phyloP scores from a whole-genome alignment of 2,888 invertebrate genomes.

The Galeruca laticollis region DNA sequence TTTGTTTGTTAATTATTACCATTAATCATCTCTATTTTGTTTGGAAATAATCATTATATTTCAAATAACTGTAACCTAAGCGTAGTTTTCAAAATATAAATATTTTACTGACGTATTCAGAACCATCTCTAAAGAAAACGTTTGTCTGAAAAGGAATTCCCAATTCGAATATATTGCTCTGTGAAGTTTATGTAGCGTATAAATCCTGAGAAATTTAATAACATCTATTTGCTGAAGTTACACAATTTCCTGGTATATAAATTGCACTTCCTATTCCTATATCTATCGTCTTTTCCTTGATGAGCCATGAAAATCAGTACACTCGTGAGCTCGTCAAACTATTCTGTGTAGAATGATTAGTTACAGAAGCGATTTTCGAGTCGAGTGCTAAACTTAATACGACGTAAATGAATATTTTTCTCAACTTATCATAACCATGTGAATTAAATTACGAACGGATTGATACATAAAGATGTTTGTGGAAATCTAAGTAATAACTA shows the following conservation, averaged over 20 bases:
- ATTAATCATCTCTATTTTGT: no score
- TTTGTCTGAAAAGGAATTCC: background rate
- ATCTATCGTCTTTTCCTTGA: constrained; percentile 1
- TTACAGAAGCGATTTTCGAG: background rate
- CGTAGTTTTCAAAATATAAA: background rate
- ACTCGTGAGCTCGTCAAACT: background rate
- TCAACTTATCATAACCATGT: no score
- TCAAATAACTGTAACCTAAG: no score
- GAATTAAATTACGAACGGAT: no score
- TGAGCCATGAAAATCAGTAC: background rate
- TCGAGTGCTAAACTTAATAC: background rate
- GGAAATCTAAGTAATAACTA: no score
- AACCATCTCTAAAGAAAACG: no score
- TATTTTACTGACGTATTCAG: background rate
- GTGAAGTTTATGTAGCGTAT: constrained; percentile 3
- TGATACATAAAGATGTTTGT: no score
- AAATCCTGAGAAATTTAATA: constrained; percentile 10
- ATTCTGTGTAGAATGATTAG: constrained; percentile 1
- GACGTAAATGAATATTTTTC: background rate
- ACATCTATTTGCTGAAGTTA: background rate
- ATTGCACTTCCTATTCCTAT: constrained; percentile 3
- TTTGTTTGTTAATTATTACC: no score
- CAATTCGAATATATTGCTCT: background rate
- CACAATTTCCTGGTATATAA: constrained; percentile 3
- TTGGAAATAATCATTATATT: no score